phyloP scores from a whole-genome alignment of 1,140 invertebrate genomes.

The Cydia pomonella region DNA sequence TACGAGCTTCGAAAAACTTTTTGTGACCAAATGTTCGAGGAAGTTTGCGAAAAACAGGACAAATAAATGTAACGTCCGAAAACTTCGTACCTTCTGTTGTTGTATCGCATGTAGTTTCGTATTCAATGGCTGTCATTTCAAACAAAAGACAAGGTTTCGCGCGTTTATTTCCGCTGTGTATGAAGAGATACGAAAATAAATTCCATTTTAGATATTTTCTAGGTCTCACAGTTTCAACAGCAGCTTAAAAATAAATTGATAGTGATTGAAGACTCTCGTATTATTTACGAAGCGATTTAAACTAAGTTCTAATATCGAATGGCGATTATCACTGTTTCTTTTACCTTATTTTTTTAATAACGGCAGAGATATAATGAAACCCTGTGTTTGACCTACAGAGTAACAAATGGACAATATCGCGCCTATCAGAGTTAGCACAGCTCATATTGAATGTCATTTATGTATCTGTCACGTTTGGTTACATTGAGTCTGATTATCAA shows the following conservation, averaged over 20 bases:
- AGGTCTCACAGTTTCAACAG: too few relatives aligned
- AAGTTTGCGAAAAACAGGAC: slow-evolving; percentile 20
- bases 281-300: too few relatives aligned
- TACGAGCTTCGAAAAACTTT: neutral
- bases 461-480: neutral
- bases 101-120: slow-evolving; percentile 11
- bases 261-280: too few relatives aligned
- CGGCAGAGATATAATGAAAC: too few relatives aligned
- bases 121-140: slow-evolving; percentile 17
- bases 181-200: neutral
- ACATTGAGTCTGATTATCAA: neutral
- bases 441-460: neutral
- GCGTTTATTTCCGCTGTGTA: neutral
- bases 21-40: neutral
- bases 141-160: slow-evolving; percentile 11
- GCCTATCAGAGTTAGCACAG: neutral
- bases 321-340: too few relatives aligned
- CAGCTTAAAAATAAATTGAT: neutral
- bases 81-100: slow-evolving; percentile 5
- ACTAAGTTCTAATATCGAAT: too few relatives aligned
- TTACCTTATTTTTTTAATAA: too few relatives aligned
- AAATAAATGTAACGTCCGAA: slow-evolving; percentile 21
- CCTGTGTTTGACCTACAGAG: neutral
- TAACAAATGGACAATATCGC: neutral
- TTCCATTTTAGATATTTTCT: neutral